Evolutionary conservation across 2,888 invertebrate species (phyloP).

Genomic region (Chirona hameri): DNA sequence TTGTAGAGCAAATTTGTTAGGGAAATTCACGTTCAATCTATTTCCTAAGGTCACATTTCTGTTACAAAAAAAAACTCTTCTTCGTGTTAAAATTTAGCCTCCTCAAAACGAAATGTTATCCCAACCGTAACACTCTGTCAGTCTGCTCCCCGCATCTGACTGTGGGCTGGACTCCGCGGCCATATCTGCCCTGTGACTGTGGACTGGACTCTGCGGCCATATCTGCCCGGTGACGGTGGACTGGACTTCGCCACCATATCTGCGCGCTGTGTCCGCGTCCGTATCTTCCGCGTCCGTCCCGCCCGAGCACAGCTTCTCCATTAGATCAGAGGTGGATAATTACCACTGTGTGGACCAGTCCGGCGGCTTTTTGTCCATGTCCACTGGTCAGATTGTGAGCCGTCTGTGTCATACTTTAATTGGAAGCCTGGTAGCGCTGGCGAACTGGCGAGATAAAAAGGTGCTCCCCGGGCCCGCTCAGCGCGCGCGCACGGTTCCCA

Average conservation of each 20-base stretch:
- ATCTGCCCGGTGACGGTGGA: too few species aligned
- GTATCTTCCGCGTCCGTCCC: background rate
- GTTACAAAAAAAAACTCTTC: too few species aligned
- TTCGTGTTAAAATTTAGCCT: too few species aligned
- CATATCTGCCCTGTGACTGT: too few species aligned
- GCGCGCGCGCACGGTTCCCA: background rate
- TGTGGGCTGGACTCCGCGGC: too few species aligned
- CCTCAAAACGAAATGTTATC: too few species aligned
- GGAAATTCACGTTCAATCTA: too few species aligned
- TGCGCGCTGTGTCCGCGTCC: background rate
- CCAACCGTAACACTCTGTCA: too few species aligned
- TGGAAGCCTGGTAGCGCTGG: slow-evolving; percentile 6
- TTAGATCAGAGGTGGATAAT: slow-evolving; percentile 13
- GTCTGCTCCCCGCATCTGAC: too few species aligned
- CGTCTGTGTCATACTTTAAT: slow-evolving; percentile 26
- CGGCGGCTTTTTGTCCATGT: background rate
- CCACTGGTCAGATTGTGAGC: background rate
- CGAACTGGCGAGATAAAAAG: background rate
- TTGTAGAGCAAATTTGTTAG: too few species aligned
- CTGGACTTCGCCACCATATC: background rate
- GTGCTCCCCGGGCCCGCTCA: background rate
- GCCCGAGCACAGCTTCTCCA: background rate
- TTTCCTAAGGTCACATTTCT: too few species aligned
- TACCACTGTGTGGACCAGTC: background rate
- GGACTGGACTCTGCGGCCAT: too few species aligned